Conservation (phyloP, 2,888 invertebrate species). For the Synergus itoensis region DNA sequence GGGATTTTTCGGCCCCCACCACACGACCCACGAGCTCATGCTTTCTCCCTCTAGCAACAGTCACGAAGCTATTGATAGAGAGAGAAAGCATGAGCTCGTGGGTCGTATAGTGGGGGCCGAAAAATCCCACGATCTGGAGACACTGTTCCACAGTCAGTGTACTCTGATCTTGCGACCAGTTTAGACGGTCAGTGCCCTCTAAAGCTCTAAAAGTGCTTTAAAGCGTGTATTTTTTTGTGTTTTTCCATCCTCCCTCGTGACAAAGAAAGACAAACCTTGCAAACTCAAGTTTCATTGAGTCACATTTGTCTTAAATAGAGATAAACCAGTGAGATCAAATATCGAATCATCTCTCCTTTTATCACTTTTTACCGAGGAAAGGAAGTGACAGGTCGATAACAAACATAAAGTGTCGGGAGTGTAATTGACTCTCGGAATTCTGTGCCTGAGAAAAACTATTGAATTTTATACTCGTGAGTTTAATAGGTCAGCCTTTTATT, state of each 20-base stretch:
- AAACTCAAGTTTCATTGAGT: not conserved
- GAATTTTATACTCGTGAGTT: not conserved
- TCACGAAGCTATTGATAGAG: no score
- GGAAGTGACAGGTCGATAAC: not conserved
- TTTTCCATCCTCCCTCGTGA: not conserved
- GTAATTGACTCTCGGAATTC: not conserved
- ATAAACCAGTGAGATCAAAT: not conserved
- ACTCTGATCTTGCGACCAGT: constrained; percentile 59
- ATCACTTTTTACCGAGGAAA: not conserved
- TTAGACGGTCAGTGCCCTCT: constrained; percentile 64
- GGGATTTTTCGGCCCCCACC: no score
- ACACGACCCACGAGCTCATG: no score
- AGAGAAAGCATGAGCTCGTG: no score
- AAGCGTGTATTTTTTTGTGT: not conserved
- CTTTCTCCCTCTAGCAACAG: no score
- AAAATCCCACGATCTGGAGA: no score
- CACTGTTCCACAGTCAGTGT: constrained; percentile 55
- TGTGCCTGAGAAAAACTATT: not conserved
- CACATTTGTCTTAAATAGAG: not conserved
- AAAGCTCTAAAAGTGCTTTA: not conserved
- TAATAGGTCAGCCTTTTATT: not conserved
- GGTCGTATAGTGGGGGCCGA: no score
- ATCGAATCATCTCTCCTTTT: not conserved
- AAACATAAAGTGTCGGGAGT: not conserved
- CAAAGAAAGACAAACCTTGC: not conserved